These are phyloP conservation scores for Willowsia nigromaculata DNA, from an alignment of 2,888 invertebrate species.

Conservation along the genomic window DNA sequence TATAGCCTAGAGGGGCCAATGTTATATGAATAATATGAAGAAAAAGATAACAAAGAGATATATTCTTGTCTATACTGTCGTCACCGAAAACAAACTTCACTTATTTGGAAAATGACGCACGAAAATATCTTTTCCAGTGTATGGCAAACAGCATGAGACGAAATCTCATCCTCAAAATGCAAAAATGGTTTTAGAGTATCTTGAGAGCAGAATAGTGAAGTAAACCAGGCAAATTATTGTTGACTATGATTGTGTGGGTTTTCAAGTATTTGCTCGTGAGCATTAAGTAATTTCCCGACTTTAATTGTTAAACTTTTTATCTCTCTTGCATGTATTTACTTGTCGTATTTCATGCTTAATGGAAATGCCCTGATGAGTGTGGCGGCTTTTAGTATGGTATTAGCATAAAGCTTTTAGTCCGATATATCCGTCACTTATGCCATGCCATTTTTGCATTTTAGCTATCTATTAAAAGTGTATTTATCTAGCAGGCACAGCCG, in stretches of 20 bases:
- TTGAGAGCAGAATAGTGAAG: background rate
- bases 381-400: slow-evolving; percentile 7
- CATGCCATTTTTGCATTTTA: background rate
- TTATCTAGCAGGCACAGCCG: background rate
- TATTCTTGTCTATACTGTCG: background rate
- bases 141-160: background rate
- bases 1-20: too few species aligned
- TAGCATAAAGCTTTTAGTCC: slow-evolving; percentile 13
- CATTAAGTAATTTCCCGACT: background rate
- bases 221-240: background rate
- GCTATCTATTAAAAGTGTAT: background rate
- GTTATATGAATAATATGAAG: background rate
- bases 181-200: background rate
- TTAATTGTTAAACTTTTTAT: background rate
- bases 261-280: slow-evolving; percentile 12
- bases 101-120: background rate
- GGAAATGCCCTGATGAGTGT: background rate
- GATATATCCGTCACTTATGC: background rate
- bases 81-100: slow-evolving; percentile 1
- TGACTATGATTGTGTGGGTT: background rate
- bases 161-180: background rate
- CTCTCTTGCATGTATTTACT: background rate
- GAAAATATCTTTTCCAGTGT: background rate
- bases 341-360: background rate
- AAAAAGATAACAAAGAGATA: background rate